Conservation (phyloP, 2,888 invertebrate species). For the Cataglyphis cursor region DNA sequence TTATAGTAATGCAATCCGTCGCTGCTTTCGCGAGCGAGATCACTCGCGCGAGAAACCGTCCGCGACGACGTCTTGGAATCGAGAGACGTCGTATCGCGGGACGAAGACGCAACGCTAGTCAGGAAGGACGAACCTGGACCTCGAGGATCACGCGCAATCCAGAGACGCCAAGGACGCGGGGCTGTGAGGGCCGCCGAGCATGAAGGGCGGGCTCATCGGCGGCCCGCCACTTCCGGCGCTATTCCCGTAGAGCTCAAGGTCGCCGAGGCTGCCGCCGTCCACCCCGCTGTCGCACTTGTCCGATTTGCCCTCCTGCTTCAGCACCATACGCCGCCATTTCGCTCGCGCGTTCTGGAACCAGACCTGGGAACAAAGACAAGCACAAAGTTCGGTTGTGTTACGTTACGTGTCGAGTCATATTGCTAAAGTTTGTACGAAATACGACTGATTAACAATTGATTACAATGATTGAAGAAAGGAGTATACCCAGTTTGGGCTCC, state of each 20-base stretch:
- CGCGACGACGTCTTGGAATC: background rate
- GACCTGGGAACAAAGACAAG: conserved; percentile 90
- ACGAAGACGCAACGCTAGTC: conserved; percentile 10
- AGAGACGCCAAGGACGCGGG: conserved; percentile 91
- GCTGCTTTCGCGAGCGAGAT: conserved; percentile 7
- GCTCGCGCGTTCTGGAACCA: conserved; percentile 98
- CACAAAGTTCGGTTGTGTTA: conserved; percentile 19
- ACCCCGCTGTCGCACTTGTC: conserved; percentile 91
- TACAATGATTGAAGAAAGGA: background rate
- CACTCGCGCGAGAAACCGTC: conserved; percentile 26
- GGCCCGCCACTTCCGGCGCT: conserved; percentile 90
- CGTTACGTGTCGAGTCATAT: background rate
- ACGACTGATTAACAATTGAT: background rate
- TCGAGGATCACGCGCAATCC: conserved; percentile 90
- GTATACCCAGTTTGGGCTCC: background rate
- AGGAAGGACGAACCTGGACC: conserved; percentile 23
- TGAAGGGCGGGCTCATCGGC: conserved; percentile 91
- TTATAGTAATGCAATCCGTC: conserved; percentile 30
- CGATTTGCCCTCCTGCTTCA: conserved; percentile 93
- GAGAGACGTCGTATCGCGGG: background rate
- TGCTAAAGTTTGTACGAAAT: background rate
- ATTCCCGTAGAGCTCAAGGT: conserved; percentile 87
- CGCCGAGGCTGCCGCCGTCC: conserved; percentile 88
- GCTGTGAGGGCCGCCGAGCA: conserved; percentile 90
- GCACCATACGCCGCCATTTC: conserved; percentile 96